Base-by-base conservation (phyloP, 2,888 invertebrate genomes). In the Ptilodon capucinus region DNA sequence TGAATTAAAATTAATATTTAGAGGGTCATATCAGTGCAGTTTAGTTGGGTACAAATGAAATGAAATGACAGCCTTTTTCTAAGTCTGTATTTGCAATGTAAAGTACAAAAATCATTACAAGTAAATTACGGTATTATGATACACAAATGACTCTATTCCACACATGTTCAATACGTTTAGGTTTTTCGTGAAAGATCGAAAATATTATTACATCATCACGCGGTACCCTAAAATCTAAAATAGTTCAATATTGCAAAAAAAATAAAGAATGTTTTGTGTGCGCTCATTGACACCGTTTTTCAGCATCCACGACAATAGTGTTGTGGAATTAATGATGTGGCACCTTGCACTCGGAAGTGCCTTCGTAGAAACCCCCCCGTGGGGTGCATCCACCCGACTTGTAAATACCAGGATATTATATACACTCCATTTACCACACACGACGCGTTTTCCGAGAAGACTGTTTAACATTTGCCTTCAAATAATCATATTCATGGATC, bases 361-460 rank as follows among this genome's bases (percentile, higher is more conserved):
- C 71, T 86, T 83, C 84, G 64, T 51, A 74, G 87, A 84, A 86
- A 70, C 60, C 66, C 76, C 73, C 87, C 87, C 68, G 81, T 64
- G 42, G 84, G 49, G 84, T 60, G 59, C 57, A 68, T n/a, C 76
- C 69, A 72, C 74, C 67, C 66, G 68, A 62, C 74, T 76, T 75
- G 74, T 79, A 75, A 76, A 77, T 72, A 55, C 60, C 61, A 9
- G 23, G 51, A 49, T 76, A 73, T 79, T 76, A 76, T 76, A 71
- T 52, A 54, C 63, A 64, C 49, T 48, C 54, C 61, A 59, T 55
- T 58, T 68, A 68, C 81, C 82, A 75, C 82, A 81, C 83, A 82
- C 80, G 71, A 54, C 17, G 48, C 51, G 54, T 40, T 54, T 51
- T 36, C 18, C 13, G n/a, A n/a, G 38, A 40, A 25, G 9, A 11